A percentile compares a stretch with the other conserved stretches of the same genome.
Evolutionary conservation across 1,140 invertebrate genomes (phyloP).

Genomic region (Ips typographus): DNA sequence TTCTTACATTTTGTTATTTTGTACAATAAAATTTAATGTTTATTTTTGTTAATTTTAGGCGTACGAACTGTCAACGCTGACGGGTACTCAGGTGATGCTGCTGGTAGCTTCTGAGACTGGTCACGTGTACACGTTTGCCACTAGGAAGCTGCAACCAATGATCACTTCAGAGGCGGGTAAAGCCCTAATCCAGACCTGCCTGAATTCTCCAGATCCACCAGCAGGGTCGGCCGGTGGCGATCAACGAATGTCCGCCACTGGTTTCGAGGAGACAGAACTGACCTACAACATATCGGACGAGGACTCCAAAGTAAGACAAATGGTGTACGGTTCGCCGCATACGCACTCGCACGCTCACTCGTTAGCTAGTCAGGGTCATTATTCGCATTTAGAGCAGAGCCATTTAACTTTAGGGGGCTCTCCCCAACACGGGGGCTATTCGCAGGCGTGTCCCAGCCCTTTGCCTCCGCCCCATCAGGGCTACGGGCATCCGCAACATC

Average conservation of each 20-base stretch:
- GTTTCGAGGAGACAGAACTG: conserved; percentile 97
- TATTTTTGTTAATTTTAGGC: conserved; percentile 67
- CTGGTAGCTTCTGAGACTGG: conserved; percentile 94
- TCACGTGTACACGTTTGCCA: conserved; percentile 99
- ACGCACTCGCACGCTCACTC: conserved; percentile 59
- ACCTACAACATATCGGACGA: conserved; percentile 95
- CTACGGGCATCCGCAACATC: conserved; percentile 62
- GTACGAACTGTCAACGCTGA: conserved; percentile 97
- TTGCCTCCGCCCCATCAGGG: conserved; percentile 62
- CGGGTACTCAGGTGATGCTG: conserved; percentile 98
- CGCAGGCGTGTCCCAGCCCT: conserved; percentile 60
- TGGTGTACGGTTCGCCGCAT: conserved; percentile 79
- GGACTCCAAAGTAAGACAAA: conserved; percentile 94
- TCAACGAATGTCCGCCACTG: conserved; percentile 96
- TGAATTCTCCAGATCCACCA: conserved; percentile 95
- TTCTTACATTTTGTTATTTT: too few relatives aligned
- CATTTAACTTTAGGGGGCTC: conserved; percentile 55
- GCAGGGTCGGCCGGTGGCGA: conserved; percentile 71
- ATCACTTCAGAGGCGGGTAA: conserved; percentile 99
- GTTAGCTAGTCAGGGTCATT: conserved; percentile 50
- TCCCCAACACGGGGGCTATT: conserved; percentile 62
- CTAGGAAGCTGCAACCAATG: conserved; percentile 98
- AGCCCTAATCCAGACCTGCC: conserved; percentile 96
- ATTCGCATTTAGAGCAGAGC: conserved; percentile 49
- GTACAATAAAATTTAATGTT: background rate